Percentiles rank a stretch among this genome's conserved stretches.
Evolutionary conservation across 1,140 invertebrate species (phyloP).

Genomic region (Euborellia annulipes): DNA sequence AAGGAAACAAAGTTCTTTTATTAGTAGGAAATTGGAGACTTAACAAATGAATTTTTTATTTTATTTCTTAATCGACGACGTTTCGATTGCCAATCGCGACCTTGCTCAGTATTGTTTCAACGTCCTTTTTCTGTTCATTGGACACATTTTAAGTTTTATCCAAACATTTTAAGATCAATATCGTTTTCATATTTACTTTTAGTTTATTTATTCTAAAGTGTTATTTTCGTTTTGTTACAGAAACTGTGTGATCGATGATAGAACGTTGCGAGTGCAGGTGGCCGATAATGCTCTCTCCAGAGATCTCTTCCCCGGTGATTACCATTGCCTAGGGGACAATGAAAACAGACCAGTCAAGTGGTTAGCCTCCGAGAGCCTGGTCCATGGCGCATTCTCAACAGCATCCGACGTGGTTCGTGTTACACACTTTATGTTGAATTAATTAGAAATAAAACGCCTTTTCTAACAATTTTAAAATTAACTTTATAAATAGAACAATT

Average conservation of each 20-base stretch:
- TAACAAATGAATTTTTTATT: too few relatives aligned
- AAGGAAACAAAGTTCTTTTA: too few relatives aligned
- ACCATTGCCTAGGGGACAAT: constrained; percentile 86
- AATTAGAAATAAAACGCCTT: not conserved
- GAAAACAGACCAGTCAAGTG: constrained; percentile 91
- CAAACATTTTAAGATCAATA: too few relatives aligned
- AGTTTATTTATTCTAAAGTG: too few relatives aligned
- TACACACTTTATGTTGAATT: not conserved
- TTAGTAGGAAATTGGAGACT: too few relatives aligned
- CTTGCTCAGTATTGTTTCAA: too few relatives aligned
- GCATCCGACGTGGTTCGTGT: constrained; percentile 75
- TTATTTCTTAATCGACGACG: too few relatives aligned
- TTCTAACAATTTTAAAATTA: not conserved
- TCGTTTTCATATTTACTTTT: too few relatives aligned
- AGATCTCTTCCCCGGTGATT: constrained; percentile 88
- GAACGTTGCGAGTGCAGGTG: constrained; percentile 61
- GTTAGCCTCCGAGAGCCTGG: constrained; percentile 80
- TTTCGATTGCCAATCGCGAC: too few relatives aligned
- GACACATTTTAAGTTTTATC: too few relatives aligned
- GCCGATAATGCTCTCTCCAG: constrained; percentile 77
- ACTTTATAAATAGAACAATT: not conserved
- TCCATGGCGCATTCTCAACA: constrained; percentile 59
- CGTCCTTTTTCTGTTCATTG: too few relatives aligned
- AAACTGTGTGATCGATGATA: constrained; percentile 42
- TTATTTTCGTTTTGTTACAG: not conserved